phyloP scores from a whole-genome alignment of 2,113 vertebrate genomes.

The Neogobius melanostomus region DNA sequence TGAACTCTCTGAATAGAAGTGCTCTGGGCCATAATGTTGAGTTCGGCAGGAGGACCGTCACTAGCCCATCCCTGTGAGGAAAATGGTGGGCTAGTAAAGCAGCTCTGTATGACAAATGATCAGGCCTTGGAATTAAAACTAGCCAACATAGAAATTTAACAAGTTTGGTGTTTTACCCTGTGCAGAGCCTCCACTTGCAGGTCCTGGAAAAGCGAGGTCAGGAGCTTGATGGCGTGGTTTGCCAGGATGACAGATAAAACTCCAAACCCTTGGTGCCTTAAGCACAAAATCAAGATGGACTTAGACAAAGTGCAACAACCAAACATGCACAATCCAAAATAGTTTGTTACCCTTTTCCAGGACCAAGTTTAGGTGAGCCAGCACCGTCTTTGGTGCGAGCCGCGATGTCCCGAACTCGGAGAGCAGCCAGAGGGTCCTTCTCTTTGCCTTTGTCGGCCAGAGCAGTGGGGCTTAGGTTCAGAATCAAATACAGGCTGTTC shows the following conservation, averaged over 20 bases:
- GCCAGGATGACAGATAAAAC: constrained; percentile 94
- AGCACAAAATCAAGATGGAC: neutral
- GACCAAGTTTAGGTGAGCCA: constrained; percentile 95
- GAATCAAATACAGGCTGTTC: constrained; percentile 97
- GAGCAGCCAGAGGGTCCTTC: constrained; percentile 94
- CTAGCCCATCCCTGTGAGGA: constrained; percentile 85
- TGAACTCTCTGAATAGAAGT: constrained; percentile 97
- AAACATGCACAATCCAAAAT: neutral
- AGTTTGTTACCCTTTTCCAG: constrained; percentile 88
- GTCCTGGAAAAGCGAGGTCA: constrained; percentile 96
- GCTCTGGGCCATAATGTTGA: constrained; percentile 95
- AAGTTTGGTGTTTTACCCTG: constrained; percentile 73
- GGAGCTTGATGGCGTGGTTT: constrained; percentile 93
- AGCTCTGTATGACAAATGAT: neutral
- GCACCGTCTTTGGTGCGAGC: constrained; percentile 92
- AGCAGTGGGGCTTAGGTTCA: constrained; percentile 94
- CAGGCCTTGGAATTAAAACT: neutral
- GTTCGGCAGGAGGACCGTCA: constrained; percentile 92
- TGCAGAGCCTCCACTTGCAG: constrained; percentile 95
- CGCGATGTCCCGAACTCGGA: constrained; percentile 92
- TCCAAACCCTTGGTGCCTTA: constrained; percentile 95
- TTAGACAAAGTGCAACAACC: neutral
- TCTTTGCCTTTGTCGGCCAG: constrained; percentile 98
- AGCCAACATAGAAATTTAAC: neutral
- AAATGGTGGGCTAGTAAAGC: neutral